Base-by-base conservation (phyloP, 2,888 invertebrate species). In the Dioctria rufipes region DNA sequence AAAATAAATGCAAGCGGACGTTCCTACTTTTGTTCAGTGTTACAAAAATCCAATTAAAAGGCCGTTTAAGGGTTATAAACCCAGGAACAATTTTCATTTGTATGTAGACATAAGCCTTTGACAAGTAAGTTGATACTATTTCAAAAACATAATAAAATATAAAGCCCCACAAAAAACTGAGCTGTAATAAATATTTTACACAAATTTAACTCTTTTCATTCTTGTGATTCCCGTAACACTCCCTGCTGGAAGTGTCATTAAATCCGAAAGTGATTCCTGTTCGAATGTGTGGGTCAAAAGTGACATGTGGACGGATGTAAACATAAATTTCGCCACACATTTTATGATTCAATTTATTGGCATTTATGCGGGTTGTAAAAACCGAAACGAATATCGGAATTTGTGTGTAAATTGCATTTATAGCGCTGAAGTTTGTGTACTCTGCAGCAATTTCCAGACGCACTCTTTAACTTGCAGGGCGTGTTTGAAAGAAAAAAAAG, bases 261-360 rank as follows among this genome's bases (percentile, higher is more conserved):
- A 67, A 67, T 43, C 46, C 46, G 43, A 67, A 66, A 42, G 46
- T 67, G 66, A 67, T 67, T 67, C 66, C 66, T 67, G 46, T 42
- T 9, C 13, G 25, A 67, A 43, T 67, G 43, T 67, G 40, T 67
- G 43, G 66, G 66, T 67, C 13, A 67, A 67, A 43, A 42, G 66
- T 13, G 5, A 40, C 66, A 67, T 71, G 71, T 54, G 71, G 37
- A 39, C 40, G 71, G 6, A 54, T 71, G 71, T 71, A 71, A 71
- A 71, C 71, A 71, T 71, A 71, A 71, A 71, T 39, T 71, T 71
- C 37, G 54, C 39, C 11, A 51, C 25, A 25, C 51, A 71, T 54
- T 71, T 71, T 71, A 71, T 71, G 71, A 51, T 71, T 71, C 51
- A 71, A 71, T 71, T 71, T 71, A 71, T 71, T 71, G 54, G 51